phyloP scores from a whole-genome alignment of 53 echinoderm and acorn worm species.

The Zoroaster sp. region DNA sequence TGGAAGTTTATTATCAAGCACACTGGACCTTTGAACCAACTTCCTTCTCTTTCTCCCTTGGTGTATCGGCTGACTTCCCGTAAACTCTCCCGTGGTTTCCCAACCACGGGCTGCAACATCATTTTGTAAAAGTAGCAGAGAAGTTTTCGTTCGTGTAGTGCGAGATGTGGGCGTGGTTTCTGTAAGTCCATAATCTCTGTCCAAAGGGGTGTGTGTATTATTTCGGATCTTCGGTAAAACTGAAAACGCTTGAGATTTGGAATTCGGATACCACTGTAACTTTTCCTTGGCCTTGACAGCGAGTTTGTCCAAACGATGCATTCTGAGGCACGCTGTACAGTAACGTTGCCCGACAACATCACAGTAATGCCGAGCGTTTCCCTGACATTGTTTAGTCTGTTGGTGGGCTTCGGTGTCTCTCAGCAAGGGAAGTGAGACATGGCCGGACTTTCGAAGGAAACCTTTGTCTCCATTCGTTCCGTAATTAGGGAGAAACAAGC shows the following conservation, averaged over 20 bases:
- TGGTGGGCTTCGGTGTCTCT: background rate
- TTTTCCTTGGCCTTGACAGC: background rate
- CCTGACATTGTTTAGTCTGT: constrained; percentile 17
- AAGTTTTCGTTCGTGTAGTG: background rate
- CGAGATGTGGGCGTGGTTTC: background rate
- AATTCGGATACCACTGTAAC: background rate
- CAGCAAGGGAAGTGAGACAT: background rate
- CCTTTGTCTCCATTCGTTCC: background rate
- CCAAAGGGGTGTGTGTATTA: background rate
- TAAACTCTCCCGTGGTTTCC: background rate
- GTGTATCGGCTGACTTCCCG: background rate
- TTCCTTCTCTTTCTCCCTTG: constrained; percentile 13
- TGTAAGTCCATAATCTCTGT: background rate
- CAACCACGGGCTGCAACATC: background rate
- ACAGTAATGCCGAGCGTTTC: constrained; percentile 44
- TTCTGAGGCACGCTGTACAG: constrained; percentile 45
- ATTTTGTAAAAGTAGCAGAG: background rate
- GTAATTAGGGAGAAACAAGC: constrained; percentile 22
- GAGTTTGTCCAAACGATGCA: constrained; percentile 31
- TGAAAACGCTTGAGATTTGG: background rate
- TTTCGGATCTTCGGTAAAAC: background rate
- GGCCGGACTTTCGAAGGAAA: background rate
- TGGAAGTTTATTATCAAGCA: background rate
- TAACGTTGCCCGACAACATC: constrained; percentile 61
- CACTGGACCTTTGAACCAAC: background rate